Evolutionary conservation across 2,113 vertebrate genomes (phyloP), one percentile per base, ranked within the genome.

Genomic region (Neolamprologus ventralis): DNA sequence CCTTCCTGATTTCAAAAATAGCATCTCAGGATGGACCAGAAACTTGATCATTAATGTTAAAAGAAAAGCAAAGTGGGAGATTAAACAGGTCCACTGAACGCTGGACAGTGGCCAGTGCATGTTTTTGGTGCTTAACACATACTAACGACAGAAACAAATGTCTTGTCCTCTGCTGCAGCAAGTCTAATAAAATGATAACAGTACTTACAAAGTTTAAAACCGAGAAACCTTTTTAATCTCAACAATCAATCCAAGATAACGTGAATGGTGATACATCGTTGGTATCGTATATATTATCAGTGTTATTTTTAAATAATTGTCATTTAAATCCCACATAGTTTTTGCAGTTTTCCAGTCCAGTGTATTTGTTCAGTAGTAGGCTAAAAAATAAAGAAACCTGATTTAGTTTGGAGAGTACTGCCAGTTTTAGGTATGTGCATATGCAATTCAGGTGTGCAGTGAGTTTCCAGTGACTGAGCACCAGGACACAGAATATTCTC

Each of bases 381-480:
- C 26, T 80, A 2, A 40, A 83, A 84, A 60, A 17, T 17, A 35
- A 65, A 13, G 13, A 55, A 73, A 45, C 26, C 49, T 5, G 3
- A 81, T 79, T 79, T 78, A 55, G 19, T 84, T 81, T 81, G 58
- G 28, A 83, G 35, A 49, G 21, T 5, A 19, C 35, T 81, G 51
- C 19, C 35, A 75, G 37, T 16, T 86, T 5, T 6, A 42, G 58
- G 51, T 85, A 82, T 78, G 40, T 68, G 26, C 68, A 57, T 89
- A 85, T 78, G 28, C 40, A 78, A 84, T 88, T 93, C 88, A 92
- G 90, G 86, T 90, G 85, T 82, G 91, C 87, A 78, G 79, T 2
- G 28, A 54, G 81, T 92, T 95, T 95, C 93, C 94, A 90, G 82
- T 93, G 79, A 87, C 71, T 88, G 92, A 93, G 88, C 93, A 93